These are phyloP conservation scores for Drosophila meridiana DNA, from an alignment of 2,888 invertebrate genomes.

Conservation along the genomic window DNA sequence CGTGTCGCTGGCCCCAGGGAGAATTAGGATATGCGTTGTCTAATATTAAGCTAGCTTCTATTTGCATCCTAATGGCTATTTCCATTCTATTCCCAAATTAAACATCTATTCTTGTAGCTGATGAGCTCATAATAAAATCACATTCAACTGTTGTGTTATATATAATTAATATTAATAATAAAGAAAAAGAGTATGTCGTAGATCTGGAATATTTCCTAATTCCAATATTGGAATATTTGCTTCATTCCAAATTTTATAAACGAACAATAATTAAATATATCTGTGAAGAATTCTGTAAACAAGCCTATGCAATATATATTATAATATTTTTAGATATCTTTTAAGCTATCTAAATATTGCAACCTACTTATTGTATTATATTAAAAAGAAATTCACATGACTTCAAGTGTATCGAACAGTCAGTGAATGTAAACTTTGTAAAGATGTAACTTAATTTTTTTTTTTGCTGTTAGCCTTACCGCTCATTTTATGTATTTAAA, in stretches of 20 bases:
- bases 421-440: not conserved
- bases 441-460: constrained; percentile 3
- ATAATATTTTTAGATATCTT: too few relatives aligned
- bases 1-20: too few relatives aligned
- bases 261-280: too few relatives aligned
- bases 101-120: not conserved
- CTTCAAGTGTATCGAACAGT: not conserved
- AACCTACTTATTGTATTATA: too few relatives aligned
- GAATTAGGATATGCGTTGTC: too few relatives aligned
- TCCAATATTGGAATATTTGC: too few relatives aligned
- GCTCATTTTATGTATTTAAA: constrained; percentile 66
- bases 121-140: not conserved
- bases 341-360: too few relatives aligned
- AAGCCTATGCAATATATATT: too few relatives aligned
- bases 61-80: not conserved
- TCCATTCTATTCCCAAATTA: not conserved
- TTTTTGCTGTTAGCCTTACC: constrained; percentile 31
- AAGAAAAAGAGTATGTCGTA: not conserved
- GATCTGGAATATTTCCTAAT: not conserved
- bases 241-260: too few relatives aligned
- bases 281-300: too few relatives aligned
- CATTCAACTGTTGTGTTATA: not conserved
- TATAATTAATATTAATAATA: not conserved
- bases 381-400: too few relatives aligned
- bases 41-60: not conserved